Evolutionary conservation across 2,888 invertebrate species (phyloP).

Genomic region (Alentia gelatinosa): DNA sequence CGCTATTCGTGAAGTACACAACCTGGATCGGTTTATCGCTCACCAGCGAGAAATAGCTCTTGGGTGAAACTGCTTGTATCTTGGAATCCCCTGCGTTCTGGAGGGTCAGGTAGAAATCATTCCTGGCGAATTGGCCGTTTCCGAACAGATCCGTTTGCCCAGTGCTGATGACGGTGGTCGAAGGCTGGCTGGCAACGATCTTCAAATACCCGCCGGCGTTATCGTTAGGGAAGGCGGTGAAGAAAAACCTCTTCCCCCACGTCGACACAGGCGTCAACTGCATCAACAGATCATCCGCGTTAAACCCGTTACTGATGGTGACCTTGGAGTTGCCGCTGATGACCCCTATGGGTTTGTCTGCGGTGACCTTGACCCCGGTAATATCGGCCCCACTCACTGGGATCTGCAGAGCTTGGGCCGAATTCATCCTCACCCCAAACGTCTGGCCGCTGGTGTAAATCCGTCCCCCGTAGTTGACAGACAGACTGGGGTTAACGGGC

Average conservation of each 20-base stretch:
- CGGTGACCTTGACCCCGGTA: background rate
- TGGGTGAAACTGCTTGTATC: background rate
- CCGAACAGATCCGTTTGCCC: background rate
- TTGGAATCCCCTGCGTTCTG: background rate
- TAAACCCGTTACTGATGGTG: background rate
- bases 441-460: background rate
- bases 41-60: background rate
- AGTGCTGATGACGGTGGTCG: background rate
- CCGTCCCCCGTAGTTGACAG: background rate
- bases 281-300: background rate
- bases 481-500: background rate
- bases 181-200: background rate
- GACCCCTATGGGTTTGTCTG: conserved; percentile 7
- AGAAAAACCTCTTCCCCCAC: background rate
- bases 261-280: background rate
- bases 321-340: background rate
- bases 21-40: background rate
- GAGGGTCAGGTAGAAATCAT: background rate
- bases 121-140: background rate
- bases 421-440: background rate
- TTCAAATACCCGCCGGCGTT: background rate
- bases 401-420: background rate
- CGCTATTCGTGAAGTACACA: background rate
- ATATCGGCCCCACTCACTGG: background rate
- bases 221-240: background rate